phyloP scores from a whole-genome alignment of 2,113 vertebrate species.

The Anser cygnoides region DNA sequence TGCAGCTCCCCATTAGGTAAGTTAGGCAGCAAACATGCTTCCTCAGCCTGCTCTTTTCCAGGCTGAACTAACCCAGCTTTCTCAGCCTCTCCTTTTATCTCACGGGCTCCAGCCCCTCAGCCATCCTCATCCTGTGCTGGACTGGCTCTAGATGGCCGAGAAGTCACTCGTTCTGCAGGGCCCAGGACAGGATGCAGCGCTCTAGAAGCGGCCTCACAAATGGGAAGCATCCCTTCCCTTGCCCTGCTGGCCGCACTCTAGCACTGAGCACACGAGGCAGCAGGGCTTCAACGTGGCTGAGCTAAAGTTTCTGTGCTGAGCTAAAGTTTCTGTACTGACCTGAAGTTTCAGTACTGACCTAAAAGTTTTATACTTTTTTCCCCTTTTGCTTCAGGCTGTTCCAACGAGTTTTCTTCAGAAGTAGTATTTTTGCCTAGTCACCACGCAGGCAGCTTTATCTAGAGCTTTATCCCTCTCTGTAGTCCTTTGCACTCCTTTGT shows the following conservation, averaged over 20 bases:
- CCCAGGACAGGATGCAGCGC: neutral
- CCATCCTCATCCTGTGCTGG: rapidly evolving
- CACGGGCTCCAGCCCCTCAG: neutral
- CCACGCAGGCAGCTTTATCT: neutral
- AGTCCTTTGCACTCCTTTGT: neutral
- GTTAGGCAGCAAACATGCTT: neutral
- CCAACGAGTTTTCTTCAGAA: neutral
- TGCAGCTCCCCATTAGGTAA: neutral
- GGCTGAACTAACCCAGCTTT: neutral
- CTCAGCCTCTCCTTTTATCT: neutral
- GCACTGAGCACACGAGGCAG: neutral
- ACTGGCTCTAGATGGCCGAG: neutral
- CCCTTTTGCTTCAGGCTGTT: neutral
- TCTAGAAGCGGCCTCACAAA: neutral
- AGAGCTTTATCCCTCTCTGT: neutral
- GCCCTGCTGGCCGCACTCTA: neutral
- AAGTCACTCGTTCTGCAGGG: neutral
- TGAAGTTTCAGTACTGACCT: neutral
- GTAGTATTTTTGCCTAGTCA: neutral
- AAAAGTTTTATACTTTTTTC: neutral
- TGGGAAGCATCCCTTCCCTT: neutral
- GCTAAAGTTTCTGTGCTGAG: neutral
- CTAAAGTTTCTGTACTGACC: neutral
- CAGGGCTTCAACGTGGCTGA: neutral
- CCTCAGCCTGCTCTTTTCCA: neutral